Percentiles rank a stretch among this genome's conserved stretches.
phyloP scores from a whole-genome alignment of 2,888 invertebrate genomes.

The Chaetoderma sp. region DNA sequence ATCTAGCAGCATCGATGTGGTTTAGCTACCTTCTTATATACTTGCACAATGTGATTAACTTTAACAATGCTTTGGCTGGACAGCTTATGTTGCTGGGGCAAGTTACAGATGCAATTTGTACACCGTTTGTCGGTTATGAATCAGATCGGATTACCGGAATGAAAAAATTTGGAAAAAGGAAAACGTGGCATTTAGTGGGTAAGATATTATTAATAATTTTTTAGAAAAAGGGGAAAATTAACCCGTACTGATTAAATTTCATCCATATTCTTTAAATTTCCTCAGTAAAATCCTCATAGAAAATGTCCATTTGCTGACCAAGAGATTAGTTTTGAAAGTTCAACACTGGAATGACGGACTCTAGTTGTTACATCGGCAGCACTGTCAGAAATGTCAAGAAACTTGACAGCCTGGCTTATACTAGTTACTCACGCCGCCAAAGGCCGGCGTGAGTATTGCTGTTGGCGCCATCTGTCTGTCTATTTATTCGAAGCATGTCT shows the following conservation, averaged over 20 bases:
- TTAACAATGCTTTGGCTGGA: constrained; percentile 62
- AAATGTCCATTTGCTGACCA: too few relatives aligned
- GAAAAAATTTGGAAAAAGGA: constrained; percentile 81
- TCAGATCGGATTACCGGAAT: constrained; percentile 79
- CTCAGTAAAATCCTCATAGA: too few relatives aligned
- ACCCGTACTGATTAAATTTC: background rate
- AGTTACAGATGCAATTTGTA: constrained; percentile 86
- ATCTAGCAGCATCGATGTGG: constrained; percentile 94
- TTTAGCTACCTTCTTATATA: constrained; percentile 91
- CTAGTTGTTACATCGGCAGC: too few relatives aligned
- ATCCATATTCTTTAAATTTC: too few relatives aligned
- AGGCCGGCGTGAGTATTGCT: too few relatives aligned
- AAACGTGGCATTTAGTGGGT: constrained; percentile 92
- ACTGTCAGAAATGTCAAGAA: too few relatives aligned
- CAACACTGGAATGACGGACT: too few relatives aligned
- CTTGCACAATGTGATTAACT: constrained; percentile 75
- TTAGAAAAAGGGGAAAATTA: constrained; percentile 11
- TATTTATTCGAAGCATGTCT: too few relatives aligned
- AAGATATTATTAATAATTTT: constrained; percentile 57
- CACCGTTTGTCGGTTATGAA: constrained; percentile 88
- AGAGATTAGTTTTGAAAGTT: too few relatives aligned
- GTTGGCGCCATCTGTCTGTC: too few relatives aligned
- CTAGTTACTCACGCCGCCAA: too few relatives aligned
- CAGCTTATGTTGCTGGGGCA: constrained; percentile 79
- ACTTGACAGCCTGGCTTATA: too few relatives aligned